phyloP scores from a whole-genome alignment of 2,113 vertebrate species.

The Arenaria interpres region DNA sequence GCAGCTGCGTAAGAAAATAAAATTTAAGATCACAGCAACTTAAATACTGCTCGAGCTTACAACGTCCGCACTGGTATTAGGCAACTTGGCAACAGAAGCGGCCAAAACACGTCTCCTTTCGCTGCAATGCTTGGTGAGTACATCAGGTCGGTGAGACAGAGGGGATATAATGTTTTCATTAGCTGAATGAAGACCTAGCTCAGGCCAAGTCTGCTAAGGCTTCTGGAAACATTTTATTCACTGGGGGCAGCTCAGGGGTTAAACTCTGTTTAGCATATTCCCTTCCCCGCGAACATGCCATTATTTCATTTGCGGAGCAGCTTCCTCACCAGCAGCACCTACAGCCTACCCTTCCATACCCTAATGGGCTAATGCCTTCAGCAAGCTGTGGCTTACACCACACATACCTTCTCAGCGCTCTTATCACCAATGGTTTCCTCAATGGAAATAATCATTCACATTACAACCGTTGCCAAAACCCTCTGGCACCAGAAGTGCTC shows the following conservation, averaged over 20 bases:
- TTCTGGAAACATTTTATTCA: slow-evolving; percentile 22
- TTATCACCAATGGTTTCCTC: slow-evolving; percentile 58
- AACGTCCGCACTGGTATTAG: not conserved
- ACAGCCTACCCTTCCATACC: not conserved
- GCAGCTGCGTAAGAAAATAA: slow-evolving; percentile 26
- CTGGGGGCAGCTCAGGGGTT: not conserved
- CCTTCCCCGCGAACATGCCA: not conserved
- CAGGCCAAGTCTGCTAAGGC: not conserved
- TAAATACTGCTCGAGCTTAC: not conserved
- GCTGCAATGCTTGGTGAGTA: not conserved
- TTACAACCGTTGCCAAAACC: slow-evolving; percentile 35
- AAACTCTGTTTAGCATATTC: not conserved
- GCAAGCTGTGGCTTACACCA: slow-evolving; percentile 12
- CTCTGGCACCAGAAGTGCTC: slow-evolving; percentile 45
- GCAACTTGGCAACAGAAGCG: not conserved
- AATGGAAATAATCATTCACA: slow-evolving; percentile 37
- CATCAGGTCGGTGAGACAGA: not conserved
- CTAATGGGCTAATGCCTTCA: not conserved
- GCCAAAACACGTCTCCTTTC: not conserved
- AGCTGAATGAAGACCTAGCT: not conserved
- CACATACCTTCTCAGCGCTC: not conserved
- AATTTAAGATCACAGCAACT: slow-evolving; percentile 34
- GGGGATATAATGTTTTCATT: not conserved
- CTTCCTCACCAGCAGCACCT: not conserved
- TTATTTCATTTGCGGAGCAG: not conserved